Evolutionary conservation across 2,888 invertebrate genomes (phyloP).

Genomic region (Athripsodes cinereus): DNA sequence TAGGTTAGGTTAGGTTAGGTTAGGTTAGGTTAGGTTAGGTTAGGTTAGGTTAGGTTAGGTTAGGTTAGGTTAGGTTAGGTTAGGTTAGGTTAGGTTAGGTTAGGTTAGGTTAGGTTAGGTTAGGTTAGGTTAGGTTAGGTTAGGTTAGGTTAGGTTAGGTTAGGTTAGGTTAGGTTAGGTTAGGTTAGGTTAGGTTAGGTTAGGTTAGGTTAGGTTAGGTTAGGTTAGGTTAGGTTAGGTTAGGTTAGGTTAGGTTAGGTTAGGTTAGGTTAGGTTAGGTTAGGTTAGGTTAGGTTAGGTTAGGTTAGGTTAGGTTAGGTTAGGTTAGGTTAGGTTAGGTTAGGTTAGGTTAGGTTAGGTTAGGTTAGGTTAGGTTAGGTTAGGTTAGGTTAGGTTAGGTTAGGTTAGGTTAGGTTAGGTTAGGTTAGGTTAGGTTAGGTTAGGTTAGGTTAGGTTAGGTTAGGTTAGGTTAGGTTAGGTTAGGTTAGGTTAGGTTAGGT

Average conservation of each 20-base stretch:
- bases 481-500: too few species aligned
- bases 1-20: conserved; percentile 28
- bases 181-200: conserved; percentile 24
- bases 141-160: conserved; percentile 25
- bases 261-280: conserved; percentile 22
- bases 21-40: conserved; percentile 29
- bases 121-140: conserved; percentile 27
- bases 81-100: conserved; percentile 28
- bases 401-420: too few species aligned
- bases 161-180: conserved; percentile 26
- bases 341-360: too few species aligned
- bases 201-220: conserved; percentile 16
- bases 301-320: conserved; percentile 23
- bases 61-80: conserved; percentile 23
- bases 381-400: too few species aligned
- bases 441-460: too few species aligned
- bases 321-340: too few species aligned
- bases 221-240: conserved; percentile 20
- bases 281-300: conserved; percentile 16
- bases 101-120: conserved; percentile 28
- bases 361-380: too few species aligned
- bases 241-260: conserved; percentile 24
- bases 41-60: conserved; percentile 28
- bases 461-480: too few species aligned
- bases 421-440: too few species aligned